Conservation (phyloP, 2,888 invertebrate genomes). For the Drosophila mimetica region DNA sequence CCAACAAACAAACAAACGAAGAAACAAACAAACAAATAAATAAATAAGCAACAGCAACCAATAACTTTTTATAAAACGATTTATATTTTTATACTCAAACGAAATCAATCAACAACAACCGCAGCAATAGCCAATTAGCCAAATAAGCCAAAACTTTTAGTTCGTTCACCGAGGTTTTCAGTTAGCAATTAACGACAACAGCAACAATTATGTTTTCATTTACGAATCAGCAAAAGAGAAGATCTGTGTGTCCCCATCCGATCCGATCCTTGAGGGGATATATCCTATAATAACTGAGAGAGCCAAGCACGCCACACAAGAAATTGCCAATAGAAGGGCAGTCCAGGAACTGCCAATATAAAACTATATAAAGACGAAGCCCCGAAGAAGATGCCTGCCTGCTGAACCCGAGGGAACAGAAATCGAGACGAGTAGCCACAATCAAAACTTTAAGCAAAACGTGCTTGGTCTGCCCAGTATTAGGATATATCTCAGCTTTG, state of each 20-base stretch:
- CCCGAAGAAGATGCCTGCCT: constrained; percentile 46
- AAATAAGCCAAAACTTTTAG: constrained; percentile 71
- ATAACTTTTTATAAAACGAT: constrained; percentile 77
- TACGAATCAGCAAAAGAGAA: constrained; percentile 27
- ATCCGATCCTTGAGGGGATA: not conserved
- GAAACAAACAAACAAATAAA: constrained; percentile 46
- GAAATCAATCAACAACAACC: constrained; percentile 54
- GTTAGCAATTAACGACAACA: constrained; percentile 69
- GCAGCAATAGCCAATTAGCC: constrained; percentile 73
- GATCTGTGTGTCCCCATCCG: constrained; percentile 21
- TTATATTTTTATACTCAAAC: constrained; percentile 84
- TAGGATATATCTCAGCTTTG: not conserved
- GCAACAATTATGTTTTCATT: constrained; percentile 71
- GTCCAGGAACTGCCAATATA: constrained; percentile 24
- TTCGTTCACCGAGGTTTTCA: constrained; percentile 46
- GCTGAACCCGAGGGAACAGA: constrained; percentile 40
- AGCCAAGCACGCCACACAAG: constrained; percentile 48
- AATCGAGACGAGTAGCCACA: constrained; percentile 31
- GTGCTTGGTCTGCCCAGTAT: constrained; percentile 18
- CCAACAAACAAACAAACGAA: constrained; percentile 57
- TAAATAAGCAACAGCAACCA: constrained; percentile 59
- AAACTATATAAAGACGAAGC: constrained; percentile 25
- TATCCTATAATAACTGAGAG: constrained; percentile 4
- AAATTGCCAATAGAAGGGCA: constrained; percentile 65
- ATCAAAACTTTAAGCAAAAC: constrained; percentile 35